A percentile compares a stretch with the other conserved stretches of the same genome.
phyloP scores from a whole-genome alignment of 2,888 invertebrate genomes.

The Erebia palarica region DNA sequence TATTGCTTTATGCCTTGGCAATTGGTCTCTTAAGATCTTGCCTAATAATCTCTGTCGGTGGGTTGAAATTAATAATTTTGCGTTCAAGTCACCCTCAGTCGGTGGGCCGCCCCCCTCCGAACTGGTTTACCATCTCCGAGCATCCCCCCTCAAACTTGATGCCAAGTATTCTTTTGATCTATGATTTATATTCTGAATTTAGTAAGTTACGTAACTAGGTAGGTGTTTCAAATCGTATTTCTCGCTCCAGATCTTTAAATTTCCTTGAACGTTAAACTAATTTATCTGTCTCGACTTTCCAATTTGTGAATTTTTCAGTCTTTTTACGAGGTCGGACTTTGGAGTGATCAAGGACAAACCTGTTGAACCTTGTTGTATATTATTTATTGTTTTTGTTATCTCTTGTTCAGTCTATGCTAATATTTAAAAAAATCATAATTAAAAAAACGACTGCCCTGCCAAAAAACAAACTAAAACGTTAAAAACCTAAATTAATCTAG shows the following conservation, averaged over 20 bases:
- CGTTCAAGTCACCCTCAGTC: neutral
- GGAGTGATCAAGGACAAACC: too few relatives aligned
- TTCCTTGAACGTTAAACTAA: neutral
- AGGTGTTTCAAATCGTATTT: conserved; percentile 2
- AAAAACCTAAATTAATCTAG: too few relatives aligned
- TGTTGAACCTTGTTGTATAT: too few relatives aligned
- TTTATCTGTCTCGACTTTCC: neutral
- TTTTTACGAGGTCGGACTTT: too few relatives aligned
- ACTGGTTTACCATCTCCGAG: neutral
- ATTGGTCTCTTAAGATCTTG: neutral
- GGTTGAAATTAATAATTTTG: neutral
- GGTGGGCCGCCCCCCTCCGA: neutral
- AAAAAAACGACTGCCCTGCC: too few relatives aligned
- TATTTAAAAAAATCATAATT: too few relatives aligned
- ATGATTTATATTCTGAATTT: conserved; percentile 5
- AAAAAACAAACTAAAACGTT: too few relatives aligned
- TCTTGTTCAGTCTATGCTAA: too few relatives aligned
- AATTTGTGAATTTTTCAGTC: neutral
- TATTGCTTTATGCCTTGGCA: too few relatives aligned
- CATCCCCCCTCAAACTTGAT: neutral
- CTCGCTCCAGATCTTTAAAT: neutral
- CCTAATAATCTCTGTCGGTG: neutral
- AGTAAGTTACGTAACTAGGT: neutral
- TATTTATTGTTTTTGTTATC: too few relatives aligned
- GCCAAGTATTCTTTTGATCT: conserved; percentile 2